Base-by-base conservation (phyloP, 1,140 invertebrate genomes). In the Drosophila nannoptera region DNA sequence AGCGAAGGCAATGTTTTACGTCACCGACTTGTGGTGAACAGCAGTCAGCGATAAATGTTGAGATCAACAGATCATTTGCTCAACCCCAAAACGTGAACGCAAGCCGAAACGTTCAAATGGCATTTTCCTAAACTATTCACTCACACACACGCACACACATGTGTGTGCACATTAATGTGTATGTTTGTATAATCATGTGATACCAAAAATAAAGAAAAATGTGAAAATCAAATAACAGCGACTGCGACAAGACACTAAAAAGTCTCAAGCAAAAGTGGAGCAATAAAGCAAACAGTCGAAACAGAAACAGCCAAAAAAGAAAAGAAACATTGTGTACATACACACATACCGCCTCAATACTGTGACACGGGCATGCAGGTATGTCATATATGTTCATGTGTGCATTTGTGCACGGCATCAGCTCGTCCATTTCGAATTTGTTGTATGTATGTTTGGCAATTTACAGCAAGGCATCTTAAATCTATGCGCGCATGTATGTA, bases 161-260 rank as follows among this genome's bases (percentile, higher is more conserved):
- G 50, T 66, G 42, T 58, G n/a, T 50, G 29, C n/a, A 29, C 43
- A 33, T 48, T 31, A 33, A 16, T 61, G 45, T 56, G 48, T 69
- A 33, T 84, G 78, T 84, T 69, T 75, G 73, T 83, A 83, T 64
- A 78, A 86, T 84, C 80, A 84, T 84, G 80, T 84, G 80, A 84
- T 84, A 84, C 80, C 81, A 71, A 84, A 75, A 84, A 84, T 86
- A 84, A 84, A 84, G 80, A 84, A 86, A 84, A 86, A 84, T 84
- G 81, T 86, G 80, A 84, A 84, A 84, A 84, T 86, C 81, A 84
- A 84, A 84, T 78, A 84, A 73, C 73, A 81, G 69, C 75, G 68
- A 77, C 72, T 53, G 64, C 78, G 73, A 65, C 62, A 80, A 75
- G 77, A 55, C 77, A 84, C 80, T 86, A 84, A 84, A 83, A 76